phyloP scores from a whole-genome alignment of 2,888 invertebrate genomes.

The Exocentrus adspersus region DNA sequence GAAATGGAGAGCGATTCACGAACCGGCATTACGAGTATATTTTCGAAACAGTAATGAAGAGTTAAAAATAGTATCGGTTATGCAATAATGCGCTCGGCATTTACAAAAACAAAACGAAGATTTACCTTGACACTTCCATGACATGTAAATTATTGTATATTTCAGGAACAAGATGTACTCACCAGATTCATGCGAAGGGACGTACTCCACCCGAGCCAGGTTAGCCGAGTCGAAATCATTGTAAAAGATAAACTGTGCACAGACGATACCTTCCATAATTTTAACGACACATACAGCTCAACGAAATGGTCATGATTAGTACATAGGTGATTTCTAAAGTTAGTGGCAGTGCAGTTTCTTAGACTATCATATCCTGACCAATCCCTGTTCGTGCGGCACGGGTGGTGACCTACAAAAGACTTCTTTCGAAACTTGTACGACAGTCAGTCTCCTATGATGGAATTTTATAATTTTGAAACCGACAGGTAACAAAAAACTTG shows the following conservation, averaged over 20 bases:
- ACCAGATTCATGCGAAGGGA: slow-evolving; percentile 70
- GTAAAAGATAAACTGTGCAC: slow-evolving; percentile 82
- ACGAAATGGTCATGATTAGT: slow-evolving; percentile 10
- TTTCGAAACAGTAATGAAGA: too few relatives aligned
- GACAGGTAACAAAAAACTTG: too few relatives aligned
- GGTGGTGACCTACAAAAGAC: slow-evolving; percentile 21
- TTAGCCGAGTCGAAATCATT: slow-evolving; percentile 93
- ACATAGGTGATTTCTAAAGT: background rate
- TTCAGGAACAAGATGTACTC: slow-evolving; percentile 49
- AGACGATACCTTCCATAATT: slow-evolving; percentile 66
- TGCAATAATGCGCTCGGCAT: too few relatives aligned
- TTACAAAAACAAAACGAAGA: background rate
- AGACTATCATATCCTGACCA: slow-evolving; percentile 17
- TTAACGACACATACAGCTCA: slow-evolving; percentile 16
- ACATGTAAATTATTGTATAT: background rate
- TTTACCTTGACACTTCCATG: slow-evolving; percentile 3
- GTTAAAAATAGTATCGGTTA: too few relatives aligned
- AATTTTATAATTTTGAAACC: slow-evolving; percentile 1
- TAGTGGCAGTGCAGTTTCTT: slow-evolving; percentile 9
- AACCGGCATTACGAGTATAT: too few relatives aligned
- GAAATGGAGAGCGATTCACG: too few relatives aligned
- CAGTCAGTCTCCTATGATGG: background rate
- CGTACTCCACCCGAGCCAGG: slow-evolving; percentile 82
- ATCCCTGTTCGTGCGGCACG: slow-evolving; percentile 8
- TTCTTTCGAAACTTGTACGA: slow-evolving; percentile 3